Conservation (phyloP, 2,113 vertebrate species). For the Sylvietta virens region DNA sequence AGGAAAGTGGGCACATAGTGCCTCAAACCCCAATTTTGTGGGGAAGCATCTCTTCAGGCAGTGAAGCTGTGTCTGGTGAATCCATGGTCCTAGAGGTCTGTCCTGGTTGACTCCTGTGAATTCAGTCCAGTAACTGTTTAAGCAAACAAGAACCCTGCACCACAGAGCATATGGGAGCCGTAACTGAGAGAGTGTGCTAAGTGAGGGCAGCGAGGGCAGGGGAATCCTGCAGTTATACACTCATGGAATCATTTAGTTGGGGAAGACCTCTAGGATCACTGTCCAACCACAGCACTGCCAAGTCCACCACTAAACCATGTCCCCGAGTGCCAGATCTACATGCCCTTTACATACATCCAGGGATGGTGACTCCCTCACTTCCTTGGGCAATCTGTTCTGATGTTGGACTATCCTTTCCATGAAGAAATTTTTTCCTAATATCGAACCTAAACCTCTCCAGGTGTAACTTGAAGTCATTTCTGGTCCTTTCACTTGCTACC, state of each 20-base stretch:
- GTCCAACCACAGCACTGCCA: background rate
- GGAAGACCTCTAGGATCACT: background rate
- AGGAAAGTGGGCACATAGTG: background rate
- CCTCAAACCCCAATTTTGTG: background rate
- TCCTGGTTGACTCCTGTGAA: background rate
- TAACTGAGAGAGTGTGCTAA: background rate
- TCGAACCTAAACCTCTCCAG: background rate
- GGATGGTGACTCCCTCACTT: background rate
- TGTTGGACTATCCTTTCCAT: background rate
- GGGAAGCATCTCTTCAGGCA: background rate
- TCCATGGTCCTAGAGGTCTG: background rate
- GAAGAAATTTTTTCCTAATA: background rate
- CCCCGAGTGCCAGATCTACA: background rate
- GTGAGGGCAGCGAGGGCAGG: rapidly evolving
- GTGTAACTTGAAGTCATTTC: background rate
- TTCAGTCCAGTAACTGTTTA: background rate
- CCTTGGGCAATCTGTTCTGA: background rate
- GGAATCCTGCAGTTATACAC: background rate
- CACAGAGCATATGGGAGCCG: background rate
- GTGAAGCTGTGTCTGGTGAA: background rate
- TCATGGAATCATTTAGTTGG: background rate
- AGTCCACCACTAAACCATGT: background rate
- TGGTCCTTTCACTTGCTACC: background rate
- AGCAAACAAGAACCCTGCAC: background rate
- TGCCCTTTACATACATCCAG: background rate